Conservation (phyloP, 2,888 invertebrate genomes). For the Taphrorychus bicolor region DNA sequence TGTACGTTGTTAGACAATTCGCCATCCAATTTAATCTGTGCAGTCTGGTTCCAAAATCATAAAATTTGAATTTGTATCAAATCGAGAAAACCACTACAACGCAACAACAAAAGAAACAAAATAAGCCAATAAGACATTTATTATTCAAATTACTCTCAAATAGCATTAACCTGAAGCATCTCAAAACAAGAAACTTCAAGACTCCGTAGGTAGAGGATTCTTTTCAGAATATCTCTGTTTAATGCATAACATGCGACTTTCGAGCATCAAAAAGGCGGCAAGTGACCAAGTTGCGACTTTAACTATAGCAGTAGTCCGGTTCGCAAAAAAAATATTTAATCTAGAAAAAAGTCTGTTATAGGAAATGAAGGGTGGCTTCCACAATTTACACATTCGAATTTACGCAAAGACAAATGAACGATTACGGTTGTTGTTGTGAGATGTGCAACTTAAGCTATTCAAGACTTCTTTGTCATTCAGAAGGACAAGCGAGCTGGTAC, state of each 20-base stretch:
- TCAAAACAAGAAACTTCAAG: no score
- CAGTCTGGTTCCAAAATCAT: no score
- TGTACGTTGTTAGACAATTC: no score
- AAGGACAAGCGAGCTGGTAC: constrained; percentile 58
- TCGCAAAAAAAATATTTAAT: not conserved
- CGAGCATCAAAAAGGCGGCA: not conserved
- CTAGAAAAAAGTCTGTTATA: not conserved
- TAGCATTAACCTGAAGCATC: no score
- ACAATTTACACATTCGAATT: not conserved
- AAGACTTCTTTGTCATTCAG: constrained; percentile 50
- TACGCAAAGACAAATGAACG: not conserved
- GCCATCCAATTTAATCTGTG: no score
- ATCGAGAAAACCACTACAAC: no score
- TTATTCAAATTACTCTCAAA: no score
- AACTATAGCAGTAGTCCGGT: not conserved
- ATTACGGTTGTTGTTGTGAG: not conserved
- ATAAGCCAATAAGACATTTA: no score
- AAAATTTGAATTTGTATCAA: no score
- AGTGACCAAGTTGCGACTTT: not conserved
- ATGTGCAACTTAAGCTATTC: not conserved
- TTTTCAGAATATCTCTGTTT: not conserved
- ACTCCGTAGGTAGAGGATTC: not conserved
- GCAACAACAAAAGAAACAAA: no score
- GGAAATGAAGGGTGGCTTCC: not conserved
- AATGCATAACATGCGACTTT: not conserved